phyloP scores from a whole-genome alignment of 2,797 vertebrate genomes.

The Poecilia picta region DNA sequence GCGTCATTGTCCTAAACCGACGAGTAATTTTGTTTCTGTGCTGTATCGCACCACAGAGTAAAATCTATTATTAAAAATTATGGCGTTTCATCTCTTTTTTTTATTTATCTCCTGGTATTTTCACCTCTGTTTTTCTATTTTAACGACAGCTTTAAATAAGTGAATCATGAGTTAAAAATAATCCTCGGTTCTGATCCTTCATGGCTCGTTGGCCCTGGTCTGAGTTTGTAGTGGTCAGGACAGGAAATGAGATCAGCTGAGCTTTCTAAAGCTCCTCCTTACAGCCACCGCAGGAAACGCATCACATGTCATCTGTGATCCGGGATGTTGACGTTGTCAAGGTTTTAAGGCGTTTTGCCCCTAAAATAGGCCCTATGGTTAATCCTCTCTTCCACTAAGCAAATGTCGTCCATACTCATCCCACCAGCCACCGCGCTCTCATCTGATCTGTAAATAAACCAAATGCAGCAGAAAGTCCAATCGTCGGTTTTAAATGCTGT shows the following conservation, averaged over 20 bases:
- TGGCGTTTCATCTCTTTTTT: conserved; percentile 7
- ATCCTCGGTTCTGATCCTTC: conserved; percentile 43
- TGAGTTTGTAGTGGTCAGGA: conserved; percentile 59
- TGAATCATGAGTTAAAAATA: conserved; percentile 40
- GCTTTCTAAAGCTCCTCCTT: conserved; percentile 59
- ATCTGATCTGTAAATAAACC: conserved; percentile 65
- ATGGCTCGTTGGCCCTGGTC: conserved; percentile 35
- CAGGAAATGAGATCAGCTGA: conserved; percentile 75
- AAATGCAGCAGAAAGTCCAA: conserved; percentile 15
- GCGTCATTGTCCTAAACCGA: neutral
- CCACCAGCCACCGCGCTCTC: conserved; percentile 30
- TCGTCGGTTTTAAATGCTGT: neutral
- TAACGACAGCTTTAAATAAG: conserved; percentile 13
- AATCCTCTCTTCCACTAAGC: conserved; percentile 66
- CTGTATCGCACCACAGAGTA: neutral
- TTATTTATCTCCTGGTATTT: conserved; percentile 16
- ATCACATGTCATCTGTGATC: conserved; percentile 74
- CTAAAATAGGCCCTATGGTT: conserved; percentile 72
- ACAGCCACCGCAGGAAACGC: conserved; percentile 69
- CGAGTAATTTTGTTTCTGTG: conserved; percentile 1
- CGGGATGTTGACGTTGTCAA: conserved; percentile 71
- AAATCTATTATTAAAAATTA: neutral
- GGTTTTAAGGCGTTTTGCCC: conserved; percentile 71
- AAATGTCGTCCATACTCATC: conserved; percentile 61
- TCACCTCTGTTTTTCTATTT: conserved; percentile 22